phyloP scores from a whole-genome alignment of 2,888 invertebrate genomes.

The Drosophila multiciliata region DNA sequence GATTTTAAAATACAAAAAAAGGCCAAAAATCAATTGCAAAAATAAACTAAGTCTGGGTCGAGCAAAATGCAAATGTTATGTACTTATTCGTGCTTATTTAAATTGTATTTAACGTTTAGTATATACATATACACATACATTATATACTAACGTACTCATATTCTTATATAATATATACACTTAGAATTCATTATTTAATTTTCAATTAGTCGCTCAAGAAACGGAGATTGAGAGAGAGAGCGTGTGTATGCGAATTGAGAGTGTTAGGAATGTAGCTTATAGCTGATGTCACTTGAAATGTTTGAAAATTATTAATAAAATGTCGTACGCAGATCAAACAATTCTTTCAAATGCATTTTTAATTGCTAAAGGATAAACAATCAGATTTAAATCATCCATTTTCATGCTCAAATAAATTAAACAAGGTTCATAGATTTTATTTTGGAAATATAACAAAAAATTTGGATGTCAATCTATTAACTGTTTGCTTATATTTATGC shows the following conservation, averaged over 20 bases:
- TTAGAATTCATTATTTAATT: conserved; percentile 59
- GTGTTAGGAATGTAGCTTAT: conserved; percentile 62
- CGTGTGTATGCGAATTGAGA: conserved; percentile 44
- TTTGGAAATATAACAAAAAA: background rate
- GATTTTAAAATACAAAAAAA: conserved; percentile 32
- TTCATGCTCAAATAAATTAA: background rate
- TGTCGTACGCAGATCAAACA: conserved; percentile 73
- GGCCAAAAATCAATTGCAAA: background rate
- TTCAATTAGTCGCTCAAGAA: conserved; percentile 34
- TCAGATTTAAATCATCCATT: background rate
- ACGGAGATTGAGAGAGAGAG: background rate
- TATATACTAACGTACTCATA: conserved; percentile 22
- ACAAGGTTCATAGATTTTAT: background rate
- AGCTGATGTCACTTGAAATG: conserved; percentile 56
- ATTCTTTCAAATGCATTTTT: background rate
- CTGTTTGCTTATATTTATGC: background rate
- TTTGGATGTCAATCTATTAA: background rate
- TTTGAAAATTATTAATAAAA: conserved; percentile 56
- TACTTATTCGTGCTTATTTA: conserved; percentile 66
- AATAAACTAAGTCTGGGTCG: conserved; percentile 54
- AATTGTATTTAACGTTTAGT: conserved; percentile 58
- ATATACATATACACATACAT: conserved; percentile 52
- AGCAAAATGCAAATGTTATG: conserved; percentile 46
- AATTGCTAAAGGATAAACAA: background rate
- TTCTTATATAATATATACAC: conserved; percentile 34